Evolutionary conservation across 2,888 invertebrate genomes (phyloP), one percentile per base, ranked within the genome.

Genomic region (Drosophila merina): DNA sequence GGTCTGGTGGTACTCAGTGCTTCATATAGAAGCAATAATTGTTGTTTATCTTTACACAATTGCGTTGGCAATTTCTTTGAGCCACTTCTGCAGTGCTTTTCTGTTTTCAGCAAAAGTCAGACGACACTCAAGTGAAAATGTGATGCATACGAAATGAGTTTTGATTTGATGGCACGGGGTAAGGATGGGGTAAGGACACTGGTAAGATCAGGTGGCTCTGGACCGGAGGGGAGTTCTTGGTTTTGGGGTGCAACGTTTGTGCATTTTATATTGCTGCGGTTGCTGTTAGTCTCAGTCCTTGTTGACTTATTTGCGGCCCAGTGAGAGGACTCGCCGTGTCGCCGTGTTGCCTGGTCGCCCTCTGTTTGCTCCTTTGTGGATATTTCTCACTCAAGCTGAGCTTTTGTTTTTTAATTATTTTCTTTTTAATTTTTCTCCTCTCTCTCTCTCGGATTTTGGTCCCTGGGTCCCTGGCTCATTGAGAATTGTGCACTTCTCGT

Each of bases 1-100:
- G 28, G 20, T 9, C 20, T 9, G 20, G 25, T 8, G 42, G 50
- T 9, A 57, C 40, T 47, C 36, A 49, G 50, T 69, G 64, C 56
- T 52, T 52, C 62, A 66, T 69, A 63, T 54, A 68, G 72, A 76
- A 86, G 80, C 77, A 88, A 88, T 89, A 89, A 88, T 89, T 89
- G 89, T 88, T 89, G 89, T 89, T 89, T 89, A 89, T 89, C 86
- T 88, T 88, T 82, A 82, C 80, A 76, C 86, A 84, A 85, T 86
- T 86, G 83, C 78, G 86, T 88, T 79, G 81, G 74, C 76, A 85
- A 87, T 88, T 86, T 76, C 87, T 87, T 85, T 81, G 77, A 72
- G 79, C 63, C 72, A 49, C 31, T 64, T 31, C 42, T 36, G 60
- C 33, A 51, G 52, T 25, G 48, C 33, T 49, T 25, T 31, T 59